A percentile compares a stretch with the other conserved stretches of the same genome.
These are phyloP conservation scores for Raphicerus campestris DNA, from an alignment of 2,113 vertebrate species.

Conservation along the genomic window DNA sequence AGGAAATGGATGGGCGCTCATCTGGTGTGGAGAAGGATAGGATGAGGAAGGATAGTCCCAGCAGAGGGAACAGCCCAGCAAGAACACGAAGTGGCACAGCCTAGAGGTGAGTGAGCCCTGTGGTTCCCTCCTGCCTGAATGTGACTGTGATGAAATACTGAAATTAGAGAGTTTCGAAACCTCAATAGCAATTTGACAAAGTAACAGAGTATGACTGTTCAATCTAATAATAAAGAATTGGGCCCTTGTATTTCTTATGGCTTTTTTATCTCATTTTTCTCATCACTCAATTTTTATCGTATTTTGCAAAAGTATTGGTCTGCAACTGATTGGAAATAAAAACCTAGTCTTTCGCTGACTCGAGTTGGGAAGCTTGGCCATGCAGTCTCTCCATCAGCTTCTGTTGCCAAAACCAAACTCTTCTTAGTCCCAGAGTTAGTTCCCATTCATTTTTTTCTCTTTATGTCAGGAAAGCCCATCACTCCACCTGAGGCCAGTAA, in stretches of 20 bases:
- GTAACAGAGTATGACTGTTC: not conserved
- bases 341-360: not conserved
- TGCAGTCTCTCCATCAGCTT: not conserved
- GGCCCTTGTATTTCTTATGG: not conserved
- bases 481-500: not conserved
- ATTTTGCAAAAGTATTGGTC: not conserved
- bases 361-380: not conserved
- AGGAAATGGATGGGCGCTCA: not conserved
- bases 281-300: constrained; percentile 14
- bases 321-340: not conserved
- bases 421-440: not conserved
- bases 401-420: not conserved
- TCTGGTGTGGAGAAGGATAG: rapidly evolving
- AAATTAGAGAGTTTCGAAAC: not conserved
- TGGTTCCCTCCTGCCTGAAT: not conserved
- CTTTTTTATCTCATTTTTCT: not conserved
- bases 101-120: not conserved
- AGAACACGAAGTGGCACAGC: not conserved
- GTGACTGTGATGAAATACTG: not conserved
- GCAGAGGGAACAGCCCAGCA: not conserved
- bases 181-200: not conserved
- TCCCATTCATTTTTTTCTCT: not conserved
- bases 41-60: not conserved
- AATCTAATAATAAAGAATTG: not conserved
- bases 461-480: not conserved